A percentile compares a stretch with the other conserved stretches of the same genome.
phyloP scores from a whole-genome alignment of 2,888 invertebrate species.

The Byasa hedistus region DNA sequence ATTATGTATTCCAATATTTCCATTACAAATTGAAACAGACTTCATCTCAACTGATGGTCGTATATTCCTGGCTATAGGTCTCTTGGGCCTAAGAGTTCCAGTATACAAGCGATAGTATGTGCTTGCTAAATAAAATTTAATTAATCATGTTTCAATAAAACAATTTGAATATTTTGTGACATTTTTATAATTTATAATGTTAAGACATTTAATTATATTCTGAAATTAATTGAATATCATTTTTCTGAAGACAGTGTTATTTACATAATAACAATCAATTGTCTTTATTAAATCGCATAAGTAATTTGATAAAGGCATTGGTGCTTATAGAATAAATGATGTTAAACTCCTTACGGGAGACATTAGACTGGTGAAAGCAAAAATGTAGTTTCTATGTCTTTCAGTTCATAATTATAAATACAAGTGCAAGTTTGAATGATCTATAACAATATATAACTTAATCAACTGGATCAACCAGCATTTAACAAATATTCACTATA shows the following conservation, averaged over 20 bases:
- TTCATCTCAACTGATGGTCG: no score
- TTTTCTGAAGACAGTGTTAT: constrained; percentile 7
- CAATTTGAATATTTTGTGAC: constrained; percentile 28
- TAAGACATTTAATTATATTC: constrained; percentile 23
- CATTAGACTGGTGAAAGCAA: constrained; percentile 2
- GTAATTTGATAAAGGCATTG: constrained; percentile 37
- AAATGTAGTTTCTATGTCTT: constrained; percentile 14
- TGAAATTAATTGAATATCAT: constrained; percentile 22
- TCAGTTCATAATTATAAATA: constrained; percentile 34
- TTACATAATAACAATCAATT: neutral
- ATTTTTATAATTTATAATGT: constrained; percentile 27
- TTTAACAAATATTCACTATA: constrained; percentile 73
- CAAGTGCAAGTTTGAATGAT: constrained; percentile 68
- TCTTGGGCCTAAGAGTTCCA: neutral
- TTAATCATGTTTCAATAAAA: constrained; percentile 21
- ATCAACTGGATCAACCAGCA: constrained; percentile 72
- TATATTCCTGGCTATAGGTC: no score
- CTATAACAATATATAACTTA: constrained; percentile 41
- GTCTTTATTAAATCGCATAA: constrained; percentile 16
- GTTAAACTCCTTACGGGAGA: neutral
- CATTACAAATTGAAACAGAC: constrained; percentile 10
- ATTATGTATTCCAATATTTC: constrained; percentile 17
- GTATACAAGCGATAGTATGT: constrained; percentile 14
- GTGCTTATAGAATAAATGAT: constrained; percentile 45
- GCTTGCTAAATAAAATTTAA: neutral